These are phyloP conservation scores for Agrochola litura DNA, from an alignment of 2,888 invertebrate species.

Conservation along the genomic window DNA sequence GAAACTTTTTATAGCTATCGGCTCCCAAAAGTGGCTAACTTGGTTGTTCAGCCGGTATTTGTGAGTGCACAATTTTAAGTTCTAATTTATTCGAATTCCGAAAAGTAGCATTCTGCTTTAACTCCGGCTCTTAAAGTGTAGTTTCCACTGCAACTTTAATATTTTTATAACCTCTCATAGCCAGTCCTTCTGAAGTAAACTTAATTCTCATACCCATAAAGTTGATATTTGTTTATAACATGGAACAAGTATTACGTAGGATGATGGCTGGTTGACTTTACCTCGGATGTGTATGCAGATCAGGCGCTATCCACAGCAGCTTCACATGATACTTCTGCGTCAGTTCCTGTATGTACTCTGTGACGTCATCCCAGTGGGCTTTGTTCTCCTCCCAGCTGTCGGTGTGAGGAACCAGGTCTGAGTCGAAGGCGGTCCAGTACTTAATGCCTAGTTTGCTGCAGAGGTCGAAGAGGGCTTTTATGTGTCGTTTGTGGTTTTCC, in stretches of 20 bases:
- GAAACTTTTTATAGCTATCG: too few relatives aligned
- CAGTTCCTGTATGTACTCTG: slow-evolving; percentile 90
- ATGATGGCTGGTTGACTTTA: slow-evolving; percentile 61
- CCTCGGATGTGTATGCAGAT: slow-evolving; percentile 91
- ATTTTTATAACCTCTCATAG: too few relatives aligned
- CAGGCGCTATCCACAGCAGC: slow-evolving; percentile 92
- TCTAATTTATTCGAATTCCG: too few relatives aligned
- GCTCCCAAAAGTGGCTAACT: too few relatives aligned
- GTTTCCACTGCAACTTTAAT: too few relatives aligned
- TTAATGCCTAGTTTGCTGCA: slow-evolving; percentile 91
- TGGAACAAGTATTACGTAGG: too few relatives aligned
- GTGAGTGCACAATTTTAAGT: not conserved
- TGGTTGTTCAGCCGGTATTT: not conserved
- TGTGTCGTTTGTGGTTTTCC: slow-evolving; percentile 90
- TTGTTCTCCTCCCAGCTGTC: slow-evolving; percentile 90
- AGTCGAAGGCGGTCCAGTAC: slow-evolving; percentile 92
- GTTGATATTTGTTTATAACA: too few relatives aligned
- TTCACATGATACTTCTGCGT: slow-evolving; percentile 90
- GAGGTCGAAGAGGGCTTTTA: slow-evolving; percentile 92
- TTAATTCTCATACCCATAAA: too few relatives aligned
- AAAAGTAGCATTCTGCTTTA: too few relatives aligned
- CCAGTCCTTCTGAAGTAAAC: too few relatives aligned
- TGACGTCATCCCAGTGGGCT: slow-evolving; percentile 90
- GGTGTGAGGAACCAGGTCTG: slow-evolving; percentile 90
- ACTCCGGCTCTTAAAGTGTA: too few relatives aligned